Percentiles rank a stretch among this genome's conserved stretches.
Evolutionary conservation across 2,797 vertebrate species (phyloP).

Genomic region (Helarctos malayanus): DNA sequence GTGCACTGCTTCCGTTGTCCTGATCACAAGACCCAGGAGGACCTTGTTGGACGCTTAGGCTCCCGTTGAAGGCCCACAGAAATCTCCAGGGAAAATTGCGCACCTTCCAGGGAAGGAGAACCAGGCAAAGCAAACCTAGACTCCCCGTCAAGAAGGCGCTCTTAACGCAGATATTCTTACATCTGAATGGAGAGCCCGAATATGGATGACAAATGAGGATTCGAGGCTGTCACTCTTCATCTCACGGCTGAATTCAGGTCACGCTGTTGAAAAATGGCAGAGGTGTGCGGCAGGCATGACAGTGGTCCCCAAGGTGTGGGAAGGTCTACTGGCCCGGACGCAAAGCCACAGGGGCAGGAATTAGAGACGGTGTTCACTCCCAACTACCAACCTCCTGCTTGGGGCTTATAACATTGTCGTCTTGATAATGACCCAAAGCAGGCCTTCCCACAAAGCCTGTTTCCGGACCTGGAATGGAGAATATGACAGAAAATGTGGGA

Average conservation of each 20-base stretch:
- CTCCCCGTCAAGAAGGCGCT: not conserved
- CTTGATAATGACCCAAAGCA: not conserved
- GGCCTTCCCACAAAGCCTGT: not conserved
- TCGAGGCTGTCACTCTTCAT: not conserved
- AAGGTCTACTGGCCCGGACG: rapidly evolving
- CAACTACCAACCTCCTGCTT: not conserved
- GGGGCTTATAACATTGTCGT: not conserved
- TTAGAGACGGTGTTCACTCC: not conserved
- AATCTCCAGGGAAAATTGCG: not conserved
- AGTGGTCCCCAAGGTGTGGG: not conserved
- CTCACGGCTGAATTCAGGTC: not conserved
- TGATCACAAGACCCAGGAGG: not conserved
- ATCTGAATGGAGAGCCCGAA: not conserved
- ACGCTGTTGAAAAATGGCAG: not conserved
- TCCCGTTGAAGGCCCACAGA: not conserved
- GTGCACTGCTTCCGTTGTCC: not conserved
- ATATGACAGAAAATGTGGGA: not conserved
- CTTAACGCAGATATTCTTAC: not conserved
- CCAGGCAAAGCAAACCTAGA: not conserved
- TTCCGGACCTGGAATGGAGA: not conserved
- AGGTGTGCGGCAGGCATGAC: not conserved
- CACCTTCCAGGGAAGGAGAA: not conserved
- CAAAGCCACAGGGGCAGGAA: not conserved
- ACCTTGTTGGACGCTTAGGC: rapidly evolving
- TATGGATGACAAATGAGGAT: not conserved